A percentile compares a stretch with the other conserved stretches of the same genome.
phyloP scores from a whole-genome alignment of 2,797 vertebrate genomes.

The Merluccius polli region DNA sequence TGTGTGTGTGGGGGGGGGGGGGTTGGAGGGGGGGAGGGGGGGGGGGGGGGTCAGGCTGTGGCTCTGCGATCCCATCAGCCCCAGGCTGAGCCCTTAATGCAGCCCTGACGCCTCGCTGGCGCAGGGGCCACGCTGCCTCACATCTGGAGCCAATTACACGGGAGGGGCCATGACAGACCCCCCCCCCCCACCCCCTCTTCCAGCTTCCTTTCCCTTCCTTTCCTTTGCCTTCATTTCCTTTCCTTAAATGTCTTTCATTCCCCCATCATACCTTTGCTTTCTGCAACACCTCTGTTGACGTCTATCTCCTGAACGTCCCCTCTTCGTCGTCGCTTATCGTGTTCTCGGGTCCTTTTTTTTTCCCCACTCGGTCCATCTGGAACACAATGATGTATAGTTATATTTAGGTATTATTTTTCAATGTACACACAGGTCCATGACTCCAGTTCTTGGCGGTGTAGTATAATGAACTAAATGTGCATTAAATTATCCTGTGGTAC shows the following conservation, averaged over 20 bases:
- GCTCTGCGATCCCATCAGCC: conserved; percentile 58
- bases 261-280: conserved; percentile 50
- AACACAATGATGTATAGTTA: background rate
- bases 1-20: conserved; percentile 45
- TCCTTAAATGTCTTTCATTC: conserved; percentile 44
- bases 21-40: conserved; percentile 5
- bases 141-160: conserved; percentile 93
- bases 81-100: conserved; percentile 73
- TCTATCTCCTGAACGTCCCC: conserved; percentile 15
- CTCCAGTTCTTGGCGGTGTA: conserved; percentile 9
- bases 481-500: conserved; percentile 44
- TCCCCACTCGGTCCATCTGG: background rate
- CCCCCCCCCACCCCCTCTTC: conserved; percentile 50
- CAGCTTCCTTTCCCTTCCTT: conserved; percentile 11
- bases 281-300: conserved; percentile 38
- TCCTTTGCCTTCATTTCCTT: conserved; percentile 39
- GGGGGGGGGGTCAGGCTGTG: conserved; percentile 39
- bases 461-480: conserved; percentile 20
- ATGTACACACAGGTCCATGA: background rate
- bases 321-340: background rate
- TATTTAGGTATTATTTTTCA: background rate
- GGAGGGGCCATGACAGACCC: conserved; percentile 85
- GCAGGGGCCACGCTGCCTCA: conserved; percentile 75
- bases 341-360: conserved; percentile 8
- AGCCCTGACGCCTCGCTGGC: conserved; percentile 80